Evolutionary conservation across 2,888 invertebrate genomes (phyloP).

Genomic region (Brachycybe producta): DNA sequence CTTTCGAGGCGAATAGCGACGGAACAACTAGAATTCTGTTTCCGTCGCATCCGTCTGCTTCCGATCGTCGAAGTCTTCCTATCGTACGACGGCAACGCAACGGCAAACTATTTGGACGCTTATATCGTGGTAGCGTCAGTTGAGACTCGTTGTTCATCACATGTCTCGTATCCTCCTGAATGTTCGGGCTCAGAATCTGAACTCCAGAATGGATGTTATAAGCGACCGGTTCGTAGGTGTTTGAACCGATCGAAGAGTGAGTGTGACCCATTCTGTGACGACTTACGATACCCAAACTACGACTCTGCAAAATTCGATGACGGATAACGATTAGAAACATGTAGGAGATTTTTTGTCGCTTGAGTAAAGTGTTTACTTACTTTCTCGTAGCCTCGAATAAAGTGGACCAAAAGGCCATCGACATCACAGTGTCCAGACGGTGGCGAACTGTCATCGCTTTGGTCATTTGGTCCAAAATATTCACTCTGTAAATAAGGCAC

Average conservation of each 20-base stretch:
- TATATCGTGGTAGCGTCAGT: background rate
- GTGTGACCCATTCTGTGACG: background rate
- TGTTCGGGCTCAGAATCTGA: background rate
- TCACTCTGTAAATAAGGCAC: slow-evolving; percentile 3
- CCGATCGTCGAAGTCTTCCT: background rate
- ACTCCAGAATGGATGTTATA: slow-evolving; percentile 6
- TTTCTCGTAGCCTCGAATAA: too few species aligned
- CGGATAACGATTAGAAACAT: too few species aligned
- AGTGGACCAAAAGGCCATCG: too few species aligned
- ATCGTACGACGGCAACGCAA: background rate
- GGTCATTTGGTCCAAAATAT: slow-evolving; percentile 10
- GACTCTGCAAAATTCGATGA: slow-evolving; percentile 1
- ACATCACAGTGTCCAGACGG: too few species aligned
- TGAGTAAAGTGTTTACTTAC: too few species aligned
- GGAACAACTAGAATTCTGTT: too few species aligned
- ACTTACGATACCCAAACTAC: background rate
- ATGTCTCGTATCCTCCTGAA: background rate
- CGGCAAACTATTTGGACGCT: background rate
- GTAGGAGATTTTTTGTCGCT: too few species aligned
- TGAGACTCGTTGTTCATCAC: background rate
- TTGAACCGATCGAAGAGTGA: background rate
- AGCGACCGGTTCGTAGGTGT: background rate
- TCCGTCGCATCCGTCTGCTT: background rate
- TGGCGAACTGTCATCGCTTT: slow-evolving; percentile 5
- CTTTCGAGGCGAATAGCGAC: too few species aligned